These are phyloP conservation scores for Pocillopora meandrina DNA, from an alignment of 92 coral and sea anemone species.

Conservation along the genomic window DNA sequence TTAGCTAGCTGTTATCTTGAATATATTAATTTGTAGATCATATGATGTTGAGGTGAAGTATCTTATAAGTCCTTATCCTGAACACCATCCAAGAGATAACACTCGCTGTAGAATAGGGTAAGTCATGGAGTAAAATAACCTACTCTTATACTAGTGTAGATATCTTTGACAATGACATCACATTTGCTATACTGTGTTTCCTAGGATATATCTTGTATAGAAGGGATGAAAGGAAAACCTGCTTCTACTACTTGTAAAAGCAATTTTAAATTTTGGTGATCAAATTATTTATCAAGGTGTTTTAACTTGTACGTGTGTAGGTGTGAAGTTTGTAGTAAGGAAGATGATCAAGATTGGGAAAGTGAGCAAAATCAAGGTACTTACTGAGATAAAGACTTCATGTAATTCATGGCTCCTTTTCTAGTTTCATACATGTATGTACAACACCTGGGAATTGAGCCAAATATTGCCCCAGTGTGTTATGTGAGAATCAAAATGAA, in stretches of 20 bases:
- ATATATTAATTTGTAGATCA: slow-evolving; percentile 31
- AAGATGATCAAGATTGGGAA: slow-evolving; percentile 16
- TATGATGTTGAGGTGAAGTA: slow-evolving; percentile 78
- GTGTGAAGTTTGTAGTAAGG: slow-evolving; percentile 67
- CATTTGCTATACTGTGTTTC: background rate
- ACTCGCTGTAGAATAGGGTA: slow-evolving; percentile 83
- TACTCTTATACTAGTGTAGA: background rate
- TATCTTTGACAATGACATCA: background rate
- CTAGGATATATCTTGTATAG: too few relatives aligned
- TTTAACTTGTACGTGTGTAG: slow-evolving; percentile 2
- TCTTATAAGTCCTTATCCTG: slow-evolving; percentile 62
- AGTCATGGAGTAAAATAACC: background rate
- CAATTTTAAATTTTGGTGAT: background rate
- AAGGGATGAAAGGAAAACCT: too few relatives aligned
- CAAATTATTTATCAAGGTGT: background rate
- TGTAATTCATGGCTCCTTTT: too few relatives aligned
- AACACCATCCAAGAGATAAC: slow-evolving; percentile 76
- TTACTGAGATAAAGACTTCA: background rate
- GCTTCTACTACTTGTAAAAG: too few relatives aligned
- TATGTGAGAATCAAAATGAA: too few relatives aligned
- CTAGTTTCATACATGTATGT: too few relatives aligned
- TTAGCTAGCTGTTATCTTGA: background rate
- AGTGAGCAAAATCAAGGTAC: slow-evolving; percentile 20
- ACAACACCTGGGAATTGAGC: too few relatives aligned
- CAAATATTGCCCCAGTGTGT: too few relatives aligned